Conservation (phyloP, 2,888 invertebrate species). For the Litoditis marina region DNA sequence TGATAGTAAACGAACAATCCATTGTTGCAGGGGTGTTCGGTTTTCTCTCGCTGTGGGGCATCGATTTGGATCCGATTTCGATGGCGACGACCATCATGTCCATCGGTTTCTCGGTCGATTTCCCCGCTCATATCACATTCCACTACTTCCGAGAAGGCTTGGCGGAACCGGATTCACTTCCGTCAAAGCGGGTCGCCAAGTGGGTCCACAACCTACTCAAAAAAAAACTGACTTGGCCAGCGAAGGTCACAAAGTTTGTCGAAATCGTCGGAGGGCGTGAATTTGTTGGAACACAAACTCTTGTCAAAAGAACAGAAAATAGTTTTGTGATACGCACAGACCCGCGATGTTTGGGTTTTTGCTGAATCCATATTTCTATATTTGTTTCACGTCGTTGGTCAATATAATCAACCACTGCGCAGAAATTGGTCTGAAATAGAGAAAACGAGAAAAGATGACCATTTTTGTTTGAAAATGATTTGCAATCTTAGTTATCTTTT, state of each 20-base stretch:
- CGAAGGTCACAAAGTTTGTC: background rate
- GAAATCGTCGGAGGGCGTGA: background rate
- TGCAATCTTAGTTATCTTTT: conserved; percentile 12
- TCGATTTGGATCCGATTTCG: conserved; percentile 58
- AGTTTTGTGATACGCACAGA: too few species aligned
- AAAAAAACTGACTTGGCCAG: too few species aligned
- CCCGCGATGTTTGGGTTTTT: too few species aligned
- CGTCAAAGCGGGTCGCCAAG: conserved; percentile 41
- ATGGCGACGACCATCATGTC: conserved; percentile 55
- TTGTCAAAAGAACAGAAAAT: too few species aligned
- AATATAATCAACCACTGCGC: too few species aligned
- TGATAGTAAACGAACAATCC: background rate
- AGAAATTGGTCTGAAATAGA: background rate
- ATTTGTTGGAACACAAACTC: background rate
- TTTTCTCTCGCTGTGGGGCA: conserved; percentile 50
- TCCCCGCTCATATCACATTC: conserved; percentile 58
- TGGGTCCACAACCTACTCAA: too few species aligned
- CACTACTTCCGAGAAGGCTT: conserved; percentile 55
- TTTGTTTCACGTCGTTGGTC: too few species aligned
- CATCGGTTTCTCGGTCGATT: conserved; percentile 56
- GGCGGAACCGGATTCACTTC: conserved; percentile 37
- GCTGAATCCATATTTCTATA: too few species aligned
- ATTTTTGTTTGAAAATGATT: background rate
- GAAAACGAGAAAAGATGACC: too few species aligned
- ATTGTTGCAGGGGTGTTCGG: conserved; percentile 47